phyloP scores from a whole-genome alignment of 1,140 invertebrate genomes.

The Spodoptera litura region DNA sequence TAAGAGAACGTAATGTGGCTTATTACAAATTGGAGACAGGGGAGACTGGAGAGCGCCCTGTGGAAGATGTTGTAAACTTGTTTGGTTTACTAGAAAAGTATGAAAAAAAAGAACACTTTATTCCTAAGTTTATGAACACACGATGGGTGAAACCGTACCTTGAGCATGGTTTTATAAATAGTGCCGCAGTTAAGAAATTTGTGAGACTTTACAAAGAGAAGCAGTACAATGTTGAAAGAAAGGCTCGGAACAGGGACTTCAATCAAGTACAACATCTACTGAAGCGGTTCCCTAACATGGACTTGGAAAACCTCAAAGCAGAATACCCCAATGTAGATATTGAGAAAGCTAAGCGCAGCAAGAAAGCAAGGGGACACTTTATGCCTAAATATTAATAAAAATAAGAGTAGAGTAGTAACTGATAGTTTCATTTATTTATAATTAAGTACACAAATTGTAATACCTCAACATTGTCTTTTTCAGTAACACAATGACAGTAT shows the following conservation, averaged over 20 bases:
- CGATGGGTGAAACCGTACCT: constrained; percentile 87
- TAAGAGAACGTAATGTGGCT: constrained; percentile 96
- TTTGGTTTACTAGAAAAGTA: constrained; percentile 88
- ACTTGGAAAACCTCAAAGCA: constrained; percentile 89
- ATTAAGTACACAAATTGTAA: neutral
- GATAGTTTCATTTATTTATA: constrained; percentile 28
- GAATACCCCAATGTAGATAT: constrained; percentile 93
- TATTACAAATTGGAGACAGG: constrained; percentile 97
- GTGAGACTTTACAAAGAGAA: constrained; percentile 89
- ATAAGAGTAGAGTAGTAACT: constrained; percentile 13
- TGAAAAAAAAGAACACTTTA: constrained; percentile 67
- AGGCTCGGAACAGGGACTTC: constrained; percentile 86
- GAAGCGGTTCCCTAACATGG: constrained; percentile 91
- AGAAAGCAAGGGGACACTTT: constrained; percentile 88
- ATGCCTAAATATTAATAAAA: constrained; percentile 80
- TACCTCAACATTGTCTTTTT: neutral
- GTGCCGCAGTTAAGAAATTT: constrained; percentile 88
- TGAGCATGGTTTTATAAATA: constrained; percentile 87
- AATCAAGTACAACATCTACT: constrained; percentile 90
- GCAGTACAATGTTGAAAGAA: constrained; percentile 86
- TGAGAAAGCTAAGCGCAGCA: constrained; percentile 87
- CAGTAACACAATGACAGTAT: neutral
- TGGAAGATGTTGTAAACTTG: constrained; percentile 86
- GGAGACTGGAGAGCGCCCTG: constrained; percentile 91
- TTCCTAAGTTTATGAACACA: constrained; percentile 86